Conservation (phyloP, 2,797 vertebrate species). For the Poliocrania exsul region DNA sequence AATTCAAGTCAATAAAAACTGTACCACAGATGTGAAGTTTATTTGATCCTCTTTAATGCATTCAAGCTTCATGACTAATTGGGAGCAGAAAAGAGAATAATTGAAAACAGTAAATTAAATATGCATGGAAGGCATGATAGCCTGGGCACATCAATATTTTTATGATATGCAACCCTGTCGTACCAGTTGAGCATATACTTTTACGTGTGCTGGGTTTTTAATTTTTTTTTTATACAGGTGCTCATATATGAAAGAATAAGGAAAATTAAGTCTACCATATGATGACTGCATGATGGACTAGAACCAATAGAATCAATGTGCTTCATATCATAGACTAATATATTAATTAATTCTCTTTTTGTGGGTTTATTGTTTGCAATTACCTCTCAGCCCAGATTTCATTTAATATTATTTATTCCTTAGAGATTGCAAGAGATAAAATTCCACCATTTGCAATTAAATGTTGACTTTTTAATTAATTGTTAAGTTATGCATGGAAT, state of each 20-base stretch:
- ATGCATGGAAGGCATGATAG: background rate
- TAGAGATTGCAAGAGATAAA: background rate
- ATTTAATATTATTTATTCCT: conserved; percentile 27
- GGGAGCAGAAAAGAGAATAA: background rate
- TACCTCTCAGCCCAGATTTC: background rate
- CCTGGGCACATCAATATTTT: background rate
- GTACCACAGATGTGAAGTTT: background rate
- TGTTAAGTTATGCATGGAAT: conserved; percentile 50
- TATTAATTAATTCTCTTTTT: conserved; percentile 58
- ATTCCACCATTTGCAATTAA: conserved; percentile 9
- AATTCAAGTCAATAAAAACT: background rate
- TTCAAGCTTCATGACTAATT: conserved; percentile 18
- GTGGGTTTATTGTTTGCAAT: conserved; percentile 9
- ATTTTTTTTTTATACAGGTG: background rate
- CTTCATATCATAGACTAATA: background rate
- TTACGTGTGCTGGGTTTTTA: background rate
- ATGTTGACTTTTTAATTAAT: conserved; percentile 37
- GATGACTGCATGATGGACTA: background rate
- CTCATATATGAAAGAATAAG: background rate
- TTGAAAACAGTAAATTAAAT: conserved; percentile 6
- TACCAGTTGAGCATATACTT: background rate
- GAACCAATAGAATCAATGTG: background rate
- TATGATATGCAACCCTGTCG: background rate
- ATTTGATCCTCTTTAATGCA: conserved; percentile 28
- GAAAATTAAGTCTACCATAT: background rate